Evolutionary conservation across 2,797 vertebrate genomes (phyloP).

Genomic region (Syngnathus acus): DNA sequence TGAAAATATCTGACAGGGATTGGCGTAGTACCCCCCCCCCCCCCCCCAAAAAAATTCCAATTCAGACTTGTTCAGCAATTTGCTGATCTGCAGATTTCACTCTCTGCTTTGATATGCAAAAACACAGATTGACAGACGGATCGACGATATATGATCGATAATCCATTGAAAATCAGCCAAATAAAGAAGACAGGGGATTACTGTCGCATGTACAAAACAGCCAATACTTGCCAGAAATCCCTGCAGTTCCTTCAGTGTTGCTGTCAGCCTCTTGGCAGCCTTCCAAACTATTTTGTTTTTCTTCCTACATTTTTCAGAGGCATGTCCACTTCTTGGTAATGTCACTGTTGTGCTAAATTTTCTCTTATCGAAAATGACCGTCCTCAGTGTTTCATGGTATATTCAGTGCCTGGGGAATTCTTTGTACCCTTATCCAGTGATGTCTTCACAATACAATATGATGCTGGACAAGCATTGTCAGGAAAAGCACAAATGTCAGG

Average conservation of each 20-base stretch:
- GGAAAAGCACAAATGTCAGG: too few relatives aligned
- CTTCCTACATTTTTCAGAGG: neutral
- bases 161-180: slow-evolving; percentile 10
- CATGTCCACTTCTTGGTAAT: neutral
- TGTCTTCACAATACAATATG: neutral
- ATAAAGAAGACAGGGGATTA: too few relatives aligned
- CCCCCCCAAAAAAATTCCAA: neutral
- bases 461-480: neutral
- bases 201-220: too few relatives aligned
- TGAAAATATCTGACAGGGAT: slow-evolving; percentile 1
- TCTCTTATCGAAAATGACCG: neutral
- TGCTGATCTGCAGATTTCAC: neutral
- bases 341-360: neutral
- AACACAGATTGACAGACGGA: slow-evolving; percentile 8
- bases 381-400: neutral
- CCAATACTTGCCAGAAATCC: neutral
- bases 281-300: neutral
- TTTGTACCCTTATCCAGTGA: neutral
- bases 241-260: neutral
- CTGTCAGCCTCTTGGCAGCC: neutral
- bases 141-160: slow-evolving; percentile 30
- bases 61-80: neutral
- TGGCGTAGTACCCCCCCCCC: neutral
- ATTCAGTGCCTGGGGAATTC: neutral
- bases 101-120: slow-evolving; percentile 3